A percentile compares a stretch with the other conserved stretches of the same genome.
These are phyloP conservation scores for Heliothis peltigera DNA, from an alignment of 2,888 invertebrate genomes.

Conservation along the genomic window DNA sequence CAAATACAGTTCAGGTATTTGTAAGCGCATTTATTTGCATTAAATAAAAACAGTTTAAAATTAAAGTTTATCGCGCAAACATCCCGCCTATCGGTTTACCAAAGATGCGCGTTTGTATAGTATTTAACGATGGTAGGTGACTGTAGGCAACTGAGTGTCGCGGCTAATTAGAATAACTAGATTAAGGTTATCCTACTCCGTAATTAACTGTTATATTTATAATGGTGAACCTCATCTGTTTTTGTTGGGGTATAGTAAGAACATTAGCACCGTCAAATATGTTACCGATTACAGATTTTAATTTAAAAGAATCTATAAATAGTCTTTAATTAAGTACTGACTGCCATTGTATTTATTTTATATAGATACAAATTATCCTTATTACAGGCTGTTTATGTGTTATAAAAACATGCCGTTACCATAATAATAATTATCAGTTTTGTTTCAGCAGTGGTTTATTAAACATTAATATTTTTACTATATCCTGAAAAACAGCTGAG, in stretches of 20 bases:
- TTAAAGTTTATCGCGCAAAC: slow-evolving; percentile 68
- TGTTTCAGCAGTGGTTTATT: not conserved
- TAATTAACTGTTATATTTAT: slow-evolving; percentile 55
- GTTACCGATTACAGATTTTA: slow-evolving; percentile 17
- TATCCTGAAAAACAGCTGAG: slow-evolving; percentile 22
- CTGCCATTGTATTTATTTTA: no score
- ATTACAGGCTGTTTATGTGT: not conserved
- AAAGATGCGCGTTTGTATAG: slow-evolving; percentile 75
- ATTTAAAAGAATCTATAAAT: not conserved
- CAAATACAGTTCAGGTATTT: slow-evolving; percentile 26
- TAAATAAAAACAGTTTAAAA: slow-evolving; percentile 7
- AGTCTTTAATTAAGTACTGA: not conserved
- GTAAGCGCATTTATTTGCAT: slow-evolving; percentile 46
- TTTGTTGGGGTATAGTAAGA: slow-evolving; percentile 27
- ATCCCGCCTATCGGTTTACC: slow-evolving; percentile 71
- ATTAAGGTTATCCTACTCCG: slow-evolving; percentile 59
- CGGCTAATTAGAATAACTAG: slow-evolving; percentile 68
- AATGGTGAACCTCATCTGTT: slow-evolving; percentile 25
- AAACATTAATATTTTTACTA: slow-evolving; percentile 25
- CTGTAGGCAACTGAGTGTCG: slow-evolving; percentile 69
- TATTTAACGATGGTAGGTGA: slow-evolving; percentile 66
- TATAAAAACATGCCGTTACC: not conserved
- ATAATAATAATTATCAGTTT: not conserved
- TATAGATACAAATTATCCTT: not conserved
- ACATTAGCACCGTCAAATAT: not conserved